These are phyloP conservation scores for Theropithecus gelada DNA, from an alignment of 2,113 vertebrate genomes.

Conservation along the genomic window DNA sequence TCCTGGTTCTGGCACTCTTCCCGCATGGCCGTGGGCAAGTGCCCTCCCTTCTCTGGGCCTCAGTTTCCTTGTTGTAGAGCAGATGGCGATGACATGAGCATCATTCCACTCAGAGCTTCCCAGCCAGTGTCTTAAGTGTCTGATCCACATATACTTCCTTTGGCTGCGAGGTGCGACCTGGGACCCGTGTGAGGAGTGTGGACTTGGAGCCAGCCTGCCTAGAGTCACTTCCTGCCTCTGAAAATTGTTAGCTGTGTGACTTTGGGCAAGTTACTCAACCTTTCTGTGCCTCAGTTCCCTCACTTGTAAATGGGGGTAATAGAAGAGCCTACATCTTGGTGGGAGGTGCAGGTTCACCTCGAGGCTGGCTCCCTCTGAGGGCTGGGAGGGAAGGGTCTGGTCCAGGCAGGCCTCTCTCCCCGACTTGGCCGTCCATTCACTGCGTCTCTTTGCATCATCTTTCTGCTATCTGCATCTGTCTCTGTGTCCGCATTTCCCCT, in stretches of 20 bases:
- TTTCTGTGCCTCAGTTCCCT: background rate
- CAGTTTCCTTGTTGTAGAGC: background rate
- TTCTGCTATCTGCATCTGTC: background rate
- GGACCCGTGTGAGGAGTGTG: background rate
- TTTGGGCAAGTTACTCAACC: background rate
- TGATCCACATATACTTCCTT: fast-evolving
- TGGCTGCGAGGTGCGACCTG: fast-evolving
- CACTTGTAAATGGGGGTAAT: background rate
- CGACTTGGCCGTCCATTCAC: background rate
- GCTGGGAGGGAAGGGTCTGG: background rate
- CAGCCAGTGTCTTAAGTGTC: fast-evolving
- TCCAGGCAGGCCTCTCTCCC: background rate
- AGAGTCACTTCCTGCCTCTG: background rate
- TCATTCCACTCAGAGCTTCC: fast-evolving
- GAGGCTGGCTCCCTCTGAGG: background rate
- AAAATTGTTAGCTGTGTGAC: background rate
- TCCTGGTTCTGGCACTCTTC: background rate
- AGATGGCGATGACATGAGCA: fast-evolving
- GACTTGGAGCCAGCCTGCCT: background rate
- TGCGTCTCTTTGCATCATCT: fast-evolving
- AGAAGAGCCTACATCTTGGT: background rate
- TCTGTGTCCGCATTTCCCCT: background rate
- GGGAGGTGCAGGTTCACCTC: background rate
- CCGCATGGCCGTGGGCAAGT: background rate
- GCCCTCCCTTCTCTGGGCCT: no score